Conservation (phyloP, 1,140 invertebrate species). For the Geopemphigus sp. region DNA sequence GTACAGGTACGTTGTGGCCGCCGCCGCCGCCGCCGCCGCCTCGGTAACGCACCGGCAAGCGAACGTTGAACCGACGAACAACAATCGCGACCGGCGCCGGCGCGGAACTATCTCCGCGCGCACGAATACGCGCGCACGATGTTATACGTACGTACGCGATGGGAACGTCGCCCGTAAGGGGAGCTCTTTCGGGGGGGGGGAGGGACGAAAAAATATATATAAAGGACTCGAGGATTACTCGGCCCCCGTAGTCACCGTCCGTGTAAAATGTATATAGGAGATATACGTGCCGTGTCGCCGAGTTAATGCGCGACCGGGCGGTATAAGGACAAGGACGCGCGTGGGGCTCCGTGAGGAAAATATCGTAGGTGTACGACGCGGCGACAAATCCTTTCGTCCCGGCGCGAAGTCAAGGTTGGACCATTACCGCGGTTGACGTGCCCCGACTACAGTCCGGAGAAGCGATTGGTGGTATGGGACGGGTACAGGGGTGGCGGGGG, state of each 20-base stretch:
- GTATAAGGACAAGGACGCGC: too few species aligned
- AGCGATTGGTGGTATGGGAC: too few species aligned
- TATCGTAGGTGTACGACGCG: background rate
- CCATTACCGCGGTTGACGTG: constrained; percentile 43
- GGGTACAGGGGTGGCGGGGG: background rate
- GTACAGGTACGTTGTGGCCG: too few species aligned
- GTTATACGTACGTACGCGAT: background rate
- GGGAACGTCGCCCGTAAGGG: too few species aligned
- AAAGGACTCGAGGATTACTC: background rate
- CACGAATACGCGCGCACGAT: background rate
- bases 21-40: too few species aligned
- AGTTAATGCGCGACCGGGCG: constrained; percentile 1
- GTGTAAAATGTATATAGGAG: too few species aligned
- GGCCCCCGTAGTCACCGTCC: background rate
- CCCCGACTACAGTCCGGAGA: constrained; percentile 23
- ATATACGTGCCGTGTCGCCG: too few species aligned
- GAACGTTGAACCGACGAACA: constrained; percentile 42
- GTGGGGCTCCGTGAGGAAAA: too few species aligned
- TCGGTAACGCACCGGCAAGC: constrained; percentile 41
- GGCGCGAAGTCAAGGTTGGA: constrained; percentile 37
- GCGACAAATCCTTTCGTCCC: constrained; percentile 15
- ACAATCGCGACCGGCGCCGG: constrained; percentile 16
- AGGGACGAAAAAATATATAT: background rate
- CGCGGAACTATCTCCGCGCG: constrained; percentile 12
- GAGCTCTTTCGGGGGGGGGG: background rate